Percentiles rank a stretch among this genome's conserved stretches.
Conservation (phyloP, 2,888 invertebrate species). For the Dicyrtomina minuta region DNA sequence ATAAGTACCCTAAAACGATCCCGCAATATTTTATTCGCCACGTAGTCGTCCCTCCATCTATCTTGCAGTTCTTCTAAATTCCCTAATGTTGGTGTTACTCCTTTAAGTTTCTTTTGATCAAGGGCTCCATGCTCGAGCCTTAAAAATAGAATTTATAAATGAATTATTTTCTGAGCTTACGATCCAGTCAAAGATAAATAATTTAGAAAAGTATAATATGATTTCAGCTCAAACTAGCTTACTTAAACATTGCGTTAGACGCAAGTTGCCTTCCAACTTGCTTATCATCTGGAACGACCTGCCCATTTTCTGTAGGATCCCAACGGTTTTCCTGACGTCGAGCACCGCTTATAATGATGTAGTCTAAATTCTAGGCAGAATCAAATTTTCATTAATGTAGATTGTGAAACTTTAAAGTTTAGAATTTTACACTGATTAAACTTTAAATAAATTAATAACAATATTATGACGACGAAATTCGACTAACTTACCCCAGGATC, state of each 20-base stretch:
- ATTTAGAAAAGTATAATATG: too few species aligned
- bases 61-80: constrained; percentile 74
- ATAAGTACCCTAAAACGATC: constrained; percentile 77
- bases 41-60: constrained; percentile 89
- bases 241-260: constrained; percentile 90
- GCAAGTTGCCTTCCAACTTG: constrained; percentile 84
- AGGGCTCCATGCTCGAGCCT: constrained; percentile 88
- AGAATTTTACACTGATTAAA: too few species aligned
- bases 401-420: background rate
- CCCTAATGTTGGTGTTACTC: constrained; percentile 71
- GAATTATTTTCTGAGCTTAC: background rate
- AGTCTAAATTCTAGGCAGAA: constrained; percentile 81
- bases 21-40: constrained; percentile 81
- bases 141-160: constrained; percentile 1
- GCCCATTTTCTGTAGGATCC: constrained; percentile 95
- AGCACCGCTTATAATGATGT: constrained; percentile 92
- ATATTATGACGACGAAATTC: background rate
- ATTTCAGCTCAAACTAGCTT: constrained; percentile 32
- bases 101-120: constrained; percentile 71
- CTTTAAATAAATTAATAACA: too few species aligned
- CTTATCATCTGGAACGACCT: constrained; percentile 88
- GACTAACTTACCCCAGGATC: constrained; percentile 85
- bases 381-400: background rate
- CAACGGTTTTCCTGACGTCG: constrained; percentile 95
- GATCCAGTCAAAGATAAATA: too few species aligned